Evolutionary conservation across 92 coral and sea anemone species (phyloP), one percentile per base, ranked within the genome.

Genomic region (Actinostola sp.): DNA sequence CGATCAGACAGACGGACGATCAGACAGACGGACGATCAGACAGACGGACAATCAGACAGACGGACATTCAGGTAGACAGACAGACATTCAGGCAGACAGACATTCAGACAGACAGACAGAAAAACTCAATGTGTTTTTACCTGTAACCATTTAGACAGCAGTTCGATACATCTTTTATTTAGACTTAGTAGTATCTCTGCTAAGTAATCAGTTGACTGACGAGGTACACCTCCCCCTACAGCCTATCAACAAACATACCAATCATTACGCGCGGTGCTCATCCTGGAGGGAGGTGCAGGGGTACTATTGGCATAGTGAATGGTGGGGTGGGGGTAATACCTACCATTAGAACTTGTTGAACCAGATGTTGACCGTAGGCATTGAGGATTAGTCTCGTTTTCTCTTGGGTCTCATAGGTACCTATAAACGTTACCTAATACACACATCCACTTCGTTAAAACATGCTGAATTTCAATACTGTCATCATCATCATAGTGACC

Each of bases 211-310:
- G 80, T 77, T 42, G 89, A 88, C 63, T 83, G 89, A 2, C 99
- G 86, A 54, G 97, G 97, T 8, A 84, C 95, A 3, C 92, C 92
- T 21, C 99, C 99, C 12, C 92, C 99, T 13, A 95, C 88, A 49
- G 92, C 95, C 99, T 95, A 65, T 1, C 26, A 63, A 59, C 19
- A 44, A 67, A 78, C 28, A 71, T 8, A 13, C 30, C 63, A 23
- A 25, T 21, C 8, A 56, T 56, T 25, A 8, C n/a, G 27, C 6
- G 42, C 11, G 53, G 7, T 7, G 53, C 53, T 6, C 53, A n/a
- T n/a, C 23, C 53, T 16, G 7, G 53, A 6, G 8, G 15, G 42
- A 36, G 6, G 6, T 4, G 11, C 42, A 36, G 11, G 11, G 4
- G 6, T 36, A 4, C 42, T 36, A 11, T 36, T 36, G 4, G 11